These are phyloP conservation scores for Dasyprocta punctata DNA, from an alignment of 2,113 vertebrate species.

Conservation along the genomic window DNA sequence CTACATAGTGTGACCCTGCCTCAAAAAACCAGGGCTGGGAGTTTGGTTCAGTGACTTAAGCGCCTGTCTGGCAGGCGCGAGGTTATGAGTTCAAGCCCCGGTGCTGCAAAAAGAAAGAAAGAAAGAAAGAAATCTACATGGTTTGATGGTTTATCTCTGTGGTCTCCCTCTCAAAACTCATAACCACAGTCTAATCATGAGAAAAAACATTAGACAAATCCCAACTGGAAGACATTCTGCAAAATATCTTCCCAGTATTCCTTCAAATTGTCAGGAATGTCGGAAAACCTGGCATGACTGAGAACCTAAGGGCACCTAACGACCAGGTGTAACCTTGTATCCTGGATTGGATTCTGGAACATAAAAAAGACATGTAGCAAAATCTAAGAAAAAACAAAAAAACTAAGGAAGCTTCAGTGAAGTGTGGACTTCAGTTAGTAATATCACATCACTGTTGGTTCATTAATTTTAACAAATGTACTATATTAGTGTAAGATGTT, in stretches of 20 bases:
- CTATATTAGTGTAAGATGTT: background rate
- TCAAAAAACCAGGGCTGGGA: no score
- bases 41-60: no score
- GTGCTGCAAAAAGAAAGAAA: no score
- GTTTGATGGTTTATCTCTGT: background rate
- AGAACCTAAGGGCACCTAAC: background rate
- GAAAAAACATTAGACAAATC: constrained; percentile 9
- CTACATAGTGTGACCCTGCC: no score
- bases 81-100: no score
- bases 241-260: background rate
- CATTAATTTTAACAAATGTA: background rate
- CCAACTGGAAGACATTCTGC: background rate
- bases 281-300: background rate
- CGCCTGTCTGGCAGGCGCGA: no score
- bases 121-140: constrained; percentile 1
- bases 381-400: constrained; percentile 14
- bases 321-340: background rate
- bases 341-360: background rate
- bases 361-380: background rate
- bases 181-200: background rate
- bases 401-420: background rate
- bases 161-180: background rate
- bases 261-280: background rate
- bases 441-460: background rate
- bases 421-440: background rate